phyloP scores from a whole-genome alignment of 2,113 vertebrate genomes.

The Rhadina sibilatrix region DNA sequence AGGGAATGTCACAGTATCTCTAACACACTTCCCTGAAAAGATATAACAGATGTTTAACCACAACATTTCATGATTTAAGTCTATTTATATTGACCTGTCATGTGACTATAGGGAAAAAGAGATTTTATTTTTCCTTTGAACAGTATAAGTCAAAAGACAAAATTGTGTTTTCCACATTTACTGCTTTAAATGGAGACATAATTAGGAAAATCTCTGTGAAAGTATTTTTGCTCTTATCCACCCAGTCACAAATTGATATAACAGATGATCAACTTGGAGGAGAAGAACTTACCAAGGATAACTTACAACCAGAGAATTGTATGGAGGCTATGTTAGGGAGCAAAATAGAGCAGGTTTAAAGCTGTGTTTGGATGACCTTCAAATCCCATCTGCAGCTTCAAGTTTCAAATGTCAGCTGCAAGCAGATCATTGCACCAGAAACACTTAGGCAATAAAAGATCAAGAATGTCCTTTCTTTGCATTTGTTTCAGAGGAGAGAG shows the following conservation, averaged over 20 bases:
- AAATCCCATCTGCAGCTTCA: constrained; percentile 53
- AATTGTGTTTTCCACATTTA: background rate
- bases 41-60: background rate
- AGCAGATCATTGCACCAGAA: constrained; percentile 50
- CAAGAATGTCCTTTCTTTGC: constrained; percentile 28
- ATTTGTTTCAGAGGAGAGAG: background rate
- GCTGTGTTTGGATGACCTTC: constrained; percentile 64
- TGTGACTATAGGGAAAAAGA: background rate
- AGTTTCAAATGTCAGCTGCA: constrained; percentile 66
- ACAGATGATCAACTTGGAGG: background rate
- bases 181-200: background rate
- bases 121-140: background rate
- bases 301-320: background rate
- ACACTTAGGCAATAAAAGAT: constrained; percentile 34
- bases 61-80: background rate
- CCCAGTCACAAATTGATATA: background rate
- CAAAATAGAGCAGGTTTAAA: constrained; percentile 28
- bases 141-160: background rate
- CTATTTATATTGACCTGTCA: background rate
- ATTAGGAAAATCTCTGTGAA: background rate
- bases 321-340: background rate
- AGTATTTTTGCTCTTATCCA: background rate
- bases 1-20: background rate
- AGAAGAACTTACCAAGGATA: background rate
- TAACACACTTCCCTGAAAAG: background rate